A percentile compares a stretch with the other conserved stretches of the same genome.
Evolutionary conservation across 1,140 invertebrate species (phyloP).

Genomic region (Phocides pigmalion): DNA sequence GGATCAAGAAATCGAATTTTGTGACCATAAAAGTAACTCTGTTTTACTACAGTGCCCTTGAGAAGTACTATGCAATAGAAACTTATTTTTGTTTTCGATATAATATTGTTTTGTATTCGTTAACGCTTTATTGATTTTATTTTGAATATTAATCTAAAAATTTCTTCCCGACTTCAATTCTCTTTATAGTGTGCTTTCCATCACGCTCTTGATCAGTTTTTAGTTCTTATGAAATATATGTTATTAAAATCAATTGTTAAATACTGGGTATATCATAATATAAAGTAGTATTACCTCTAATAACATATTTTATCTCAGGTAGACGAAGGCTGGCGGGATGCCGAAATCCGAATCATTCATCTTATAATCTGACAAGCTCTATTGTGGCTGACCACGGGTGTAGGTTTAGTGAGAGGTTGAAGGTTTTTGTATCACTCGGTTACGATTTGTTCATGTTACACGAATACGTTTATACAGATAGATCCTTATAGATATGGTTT

Average conservation of each 20-base stretch:
- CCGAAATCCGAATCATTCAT: slow-evolving; percentile 72
- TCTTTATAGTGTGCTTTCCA: too few relatives aligned
- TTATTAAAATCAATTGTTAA: slow-evolving; percentile 19
- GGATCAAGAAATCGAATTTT: too few relatives aligned
- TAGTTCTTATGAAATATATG: slow-evolving; percentile 1
- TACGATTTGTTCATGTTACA: slow-evolving; percentile 41
- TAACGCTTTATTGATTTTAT: too few relatives aligned
- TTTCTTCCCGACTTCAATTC: too few relatives aligned
- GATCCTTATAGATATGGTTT: slow-evolving; percentile 45
- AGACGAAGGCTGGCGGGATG: slow-evolving; percentile 46
- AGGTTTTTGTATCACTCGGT: slow-evolving; percentile 46
- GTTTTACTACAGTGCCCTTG: too few relatives aligned
- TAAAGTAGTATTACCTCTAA: slow-evolving; percentile 31
- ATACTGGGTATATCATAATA: slow-evolving; percentile 10
- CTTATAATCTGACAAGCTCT: slow-evolving; percentile 76
- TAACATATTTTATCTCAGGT: slow-evolving; percentile 56
- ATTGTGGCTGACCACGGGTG: slow-evolving; percentile 58
- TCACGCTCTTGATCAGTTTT: too few relatives aligned
- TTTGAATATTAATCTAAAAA: too few relatives aligned
- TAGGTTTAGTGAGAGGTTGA: slow-evolving; percentile 54
- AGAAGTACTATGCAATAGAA: too few relatives aligned
- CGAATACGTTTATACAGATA: slow-evolving; percentile 36
- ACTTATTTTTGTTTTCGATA: too few relatives aligned
- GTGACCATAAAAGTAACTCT: too few relatives aligned
- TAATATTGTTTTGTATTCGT: too few relatives aligned